A percentile compares a stretch with the other conserved stretches of the same genome.
phyloP scores from a whole-genome alignment of 2,113 vertebrate genomes.

The Gasterosteus nipponicus region DNA sequence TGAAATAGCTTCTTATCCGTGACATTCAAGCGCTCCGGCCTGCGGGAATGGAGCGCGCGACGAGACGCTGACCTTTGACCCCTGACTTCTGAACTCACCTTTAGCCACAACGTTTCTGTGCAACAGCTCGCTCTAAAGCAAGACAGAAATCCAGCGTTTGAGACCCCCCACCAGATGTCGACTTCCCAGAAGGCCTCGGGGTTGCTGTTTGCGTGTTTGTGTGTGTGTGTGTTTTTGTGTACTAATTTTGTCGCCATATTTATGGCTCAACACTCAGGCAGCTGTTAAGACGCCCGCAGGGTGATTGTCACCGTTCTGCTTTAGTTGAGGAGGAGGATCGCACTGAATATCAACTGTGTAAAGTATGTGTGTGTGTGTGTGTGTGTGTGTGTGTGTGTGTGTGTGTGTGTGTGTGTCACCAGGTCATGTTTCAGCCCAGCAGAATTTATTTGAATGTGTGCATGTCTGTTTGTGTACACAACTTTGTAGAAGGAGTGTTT shows the following conservation, averaged over 20 bases:
- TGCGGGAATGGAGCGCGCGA: neutral
- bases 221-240: constrained; percentile 11
- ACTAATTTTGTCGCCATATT: constrained; percentile 50
- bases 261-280: constrained; percentile 56
- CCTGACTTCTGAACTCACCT: neutral
- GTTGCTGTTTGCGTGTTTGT: neutral
- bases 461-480: neutral
- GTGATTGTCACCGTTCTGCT: constrained; percentile 54
- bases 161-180: constrained; percentile 7
- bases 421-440: constrained; percentile 10
- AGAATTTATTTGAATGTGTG: neutral
- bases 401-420: neutral
- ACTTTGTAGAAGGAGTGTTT: neutral
- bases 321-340: constrained; percentile 13
- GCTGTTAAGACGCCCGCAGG: constrained; percentile 62
- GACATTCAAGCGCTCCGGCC: neutral
- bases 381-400: constrained; percentile 16
- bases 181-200: neutral
- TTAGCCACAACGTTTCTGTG: neutral
- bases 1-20: neutral
- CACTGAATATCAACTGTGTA: neutral
- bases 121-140: neutral
- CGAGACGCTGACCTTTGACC: neutral
- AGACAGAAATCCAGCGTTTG: neutral
- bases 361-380: neutral